Base-by-base conservation (phyloP, 2,888 invertebrate species). In the Lasioglossum zephyrum region DNA sequence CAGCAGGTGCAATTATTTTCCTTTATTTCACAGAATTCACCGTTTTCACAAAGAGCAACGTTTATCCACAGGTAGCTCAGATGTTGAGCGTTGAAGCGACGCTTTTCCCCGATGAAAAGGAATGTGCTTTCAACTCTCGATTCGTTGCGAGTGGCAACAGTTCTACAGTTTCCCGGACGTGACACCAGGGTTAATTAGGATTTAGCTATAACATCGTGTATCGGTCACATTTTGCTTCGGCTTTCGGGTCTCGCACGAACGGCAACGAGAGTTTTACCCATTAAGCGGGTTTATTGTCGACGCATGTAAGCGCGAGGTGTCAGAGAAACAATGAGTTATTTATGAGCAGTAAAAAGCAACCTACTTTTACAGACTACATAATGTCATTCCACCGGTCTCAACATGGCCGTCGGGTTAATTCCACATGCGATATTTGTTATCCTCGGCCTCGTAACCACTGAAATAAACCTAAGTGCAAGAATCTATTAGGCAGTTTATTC, bases 331-430 rank as follows among this genome's bases (percentile, higher is more conserved):
- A 39, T 31, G 16, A 39, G 18, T 22, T 57, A 63, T 69, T 66
- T 66, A 66, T 18, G 66, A 66, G 66, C 66, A 66, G 36, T 66
- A 66, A 66, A 66, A 36, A 66, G 2, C 9, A 66, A 36, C 31
- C 66, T 66, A 66, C 66, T 36, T 66, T 66, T 66, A 66, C 22
- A 66, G 66, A 66, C 66, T 66, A 66, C 66, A 66, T 66, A 66
- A 66, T 36, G 66, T 66, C 31, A 66, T 66, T 66, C 13, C 66
- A 22, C 31, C 36, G 66, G 66, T 66, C 18, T 31, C 66, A 66
- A 66, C 18, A 66, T 66, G 66, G 22, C 18, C 3, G 66, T 6
- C 60, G 60, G 13, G 16, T 26, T 31, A 63, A 63, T 63, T n/a
- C 26, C 16, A 6, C 60, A 16, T 31, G 31, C 60, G 66, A 31